phyloP scores from a whole-genome alignment of 2,888 invertebrate species.

The Punctoribates punctum region DNA sequence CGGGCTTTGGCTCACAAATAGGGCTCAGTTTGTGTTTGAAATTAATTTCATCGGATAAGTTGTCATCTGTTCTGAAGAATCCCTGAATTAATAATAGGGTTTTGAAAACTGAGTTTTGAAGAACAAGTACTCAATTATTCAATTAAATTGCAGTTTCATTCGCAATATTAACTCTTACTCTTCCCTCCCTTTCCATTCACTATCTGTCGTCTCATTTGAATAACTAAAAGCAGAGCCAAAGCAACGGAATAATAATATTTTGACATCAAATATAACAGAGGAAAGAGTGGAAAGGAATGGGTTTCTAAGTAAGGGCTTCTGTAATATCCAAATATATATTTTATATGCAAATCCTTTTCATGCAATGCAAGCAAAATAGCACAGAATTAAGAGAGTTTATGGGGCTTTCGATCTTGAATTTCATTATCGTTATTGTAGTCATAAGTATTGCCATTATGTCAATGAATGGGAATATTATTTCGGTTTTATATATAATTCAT shows the following conservation, averaged over 20 bases:
- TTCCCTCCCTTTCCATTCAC: neutral
- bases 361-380: neutral
- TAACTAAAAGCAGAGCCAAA: neutral
- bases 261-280: neutral
- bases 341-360: slow-evolving; percentile 7
- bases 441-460: too few relatives aligned
- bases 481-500: too few relatives aligned
- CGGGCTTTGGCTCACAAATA: neutral
- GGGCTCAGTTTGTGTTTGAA: neutral
- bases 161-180: neutral
- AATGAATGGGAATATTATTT: too few relatives aligned
- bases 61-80: neutral
- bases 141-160: neutral
- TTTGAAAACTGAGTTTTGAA: neutral
- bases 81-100: neutral
- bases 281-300: neutral
- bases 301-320: neutral
- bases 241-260: neutral
- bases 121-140: neutral
- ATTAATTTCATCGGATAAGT: neutral
- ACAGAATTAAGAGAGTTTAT: neutral
- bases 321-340: neutral
- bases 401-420: neutral
- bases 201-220: neutral
- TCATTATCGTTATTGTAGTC: neutral